Conservation (phyloP, 23 tunicate species). For the Trididemnum clinides region DNA sequence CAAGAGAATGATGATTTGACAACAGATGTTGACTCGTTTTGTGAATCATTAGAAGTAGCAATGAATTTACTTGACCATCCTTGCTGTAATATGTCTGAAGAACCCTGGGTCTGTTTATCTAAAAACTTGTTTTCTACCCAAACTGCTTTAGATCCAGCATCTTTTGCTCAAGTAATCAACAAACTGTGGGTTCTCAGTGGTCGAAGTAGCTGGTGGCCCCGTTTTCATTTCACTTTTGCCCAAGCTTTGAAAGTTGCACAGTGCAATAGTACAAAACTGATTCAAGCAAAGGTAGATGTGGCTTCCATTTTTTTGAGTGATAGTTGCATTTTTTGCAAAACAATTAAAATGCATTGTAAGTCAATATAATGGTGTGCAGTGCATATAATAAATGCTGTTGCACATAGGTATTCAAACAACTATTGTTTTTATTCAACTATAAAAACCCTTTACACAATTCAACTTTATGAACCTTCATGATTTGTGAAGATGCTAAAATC, state of each 20-base stretch:
- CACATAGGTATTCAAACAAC: too few species aligned
- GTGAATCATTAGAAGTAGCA: slow-evolving; percentile 3
- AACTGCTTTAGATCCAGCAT: neutral
- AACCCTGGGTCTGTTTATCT: neutral
- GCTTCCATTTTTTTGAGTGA: neutral
- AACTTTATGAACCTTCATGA: too few species aligned
- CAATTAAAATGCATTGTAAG: too few species aligned
- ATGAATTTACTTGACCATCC: slow-evolving; percentile 5
- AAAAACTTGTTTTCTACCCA: neutral
- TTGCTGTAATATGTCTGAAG: neutral
- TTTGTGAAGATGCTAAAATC: too few species aligned
- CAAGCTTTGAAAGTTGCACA: neutral
- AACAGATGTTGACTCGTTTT: neutral
- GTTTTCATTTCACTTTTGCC: neutral
- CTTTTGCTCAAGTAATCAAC: neutral
- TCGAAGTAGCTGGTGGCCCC: slow-evolving; percentile 28
- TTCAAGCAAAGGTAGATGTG: neutral
- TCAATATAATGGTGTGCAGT: too few species aligned
- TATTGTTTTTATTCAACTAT: too few species aligned
- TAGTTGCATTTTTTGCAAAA: neutral
- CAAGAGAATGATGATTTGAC: neutral
- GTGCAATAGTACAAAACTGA: neutral
- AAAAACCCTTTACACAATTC: too few species aligned
- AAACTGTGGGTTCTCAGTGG: neutral
- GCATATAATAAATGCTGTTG: too few species aligned